Evolutionary conservation across 2,888 invertebrate genomes (phyloP).

Genomic region (Ariolimax columbianus): DNA sequence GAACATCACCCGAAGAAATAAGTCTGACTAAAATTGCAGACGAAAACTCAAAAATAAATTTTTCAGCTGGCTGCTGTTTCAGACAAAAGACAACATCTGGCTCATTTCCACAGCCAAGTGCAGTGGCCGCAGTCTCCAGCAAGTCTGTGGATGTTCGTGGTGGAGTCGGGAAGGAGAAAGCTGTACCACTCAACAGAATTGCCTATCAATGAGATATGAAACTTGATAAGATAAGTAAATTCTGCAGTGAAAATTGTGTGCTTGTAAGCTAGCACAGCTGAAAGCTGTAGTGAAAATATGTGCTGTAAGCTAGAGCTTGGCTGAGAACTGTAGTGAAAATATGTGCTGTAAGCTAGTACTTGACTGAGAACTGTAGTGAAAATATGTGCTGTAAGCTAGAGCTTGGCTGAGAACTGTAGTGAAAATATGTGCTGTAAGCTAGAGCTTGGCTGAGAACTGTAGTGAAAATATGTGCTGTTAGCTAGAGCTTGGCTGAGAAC

Average conservation of each 20-base stretch:
- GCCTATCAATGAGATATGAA: conserved; percentile 23
- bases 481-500: too few relatives aligned
- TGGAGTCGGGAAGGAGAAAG: conserved; percentile 8
- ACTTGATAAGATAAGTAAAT: too few relatives aligned
- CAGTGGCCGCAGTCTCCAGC: neutral
- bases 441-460: too few relatives aligned
- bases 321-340: neutral
- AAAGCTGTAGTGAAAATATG: neutral
- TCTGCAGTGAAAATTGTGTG: too few relatives aligned
- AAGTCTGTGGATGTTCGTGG: conserved; percentile 4
- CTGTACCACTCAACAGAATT: conserved; percentile 13
- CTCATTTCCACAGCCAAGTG: neutral
- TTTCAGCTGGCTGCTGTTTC: neutral
- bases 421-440: too few relatives aligned
- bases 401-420: too few relatives aligned
- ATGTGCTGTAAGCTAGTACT: neutral
- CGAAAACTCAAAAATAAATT: neutral
- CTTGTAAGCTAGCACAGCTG: too few relatives aligned
- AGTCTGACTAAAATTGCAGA: neutral
- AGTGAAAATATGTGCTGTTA: too few relatives aligned
- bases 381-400: neutral
- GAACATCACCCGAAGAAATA: conserved; percentile 6
- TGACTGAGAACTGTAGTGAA: neutral
- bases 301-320: too few relatives aligned
- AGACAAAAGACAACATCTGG: neutral